Evolutionary conservation across 2,797 vertebrate species (phyloP).

Genomic region (Tokudaia muenninki): DNA sequence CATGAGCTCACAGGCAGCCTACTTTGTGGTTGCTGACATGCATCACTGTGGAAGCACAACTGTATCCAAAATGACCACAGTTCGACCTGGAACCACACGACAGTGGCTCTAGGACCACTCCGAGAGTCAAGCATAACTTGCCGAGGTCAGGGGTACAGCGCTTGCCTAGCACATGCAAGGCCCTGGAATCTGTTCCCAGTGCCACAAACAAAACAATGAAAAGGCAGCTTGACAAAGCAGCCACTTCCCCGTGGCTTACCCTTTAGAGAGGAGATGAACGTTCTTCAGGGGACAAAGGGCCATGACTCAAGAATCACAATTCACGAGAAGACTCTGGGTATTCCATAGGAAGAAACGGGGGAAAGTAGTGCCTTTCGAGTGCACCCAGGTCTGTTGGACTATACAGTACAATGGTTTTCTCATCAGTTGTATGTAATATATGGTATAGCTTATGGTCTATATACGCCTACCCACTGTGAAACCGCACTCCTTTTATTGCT

Average conservation of each 20-base stretch:
- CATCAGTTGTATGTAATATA: not conserved
- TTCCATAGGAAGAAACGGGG: not conserved
- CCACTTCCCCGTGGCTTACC: not conserved
- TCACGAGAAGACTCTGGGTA: not conserved
- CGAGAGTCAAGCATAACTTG: slow-evolving; percentile 55
- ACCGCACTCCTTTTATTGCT: slow-evolving; percentile 30
- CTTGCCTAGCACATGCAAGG: not conserved
- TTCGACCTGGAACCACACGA: slow-evolving; percentile 71
- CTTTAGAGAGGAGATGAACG: slow-evolving; percentile 23
- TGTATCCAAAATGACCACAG: slow-evolving; percentile 46
- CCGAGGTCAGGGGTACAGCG: not conserved
- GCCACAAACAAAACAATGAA: not conserved
- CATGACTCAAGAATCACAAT: not conserved
- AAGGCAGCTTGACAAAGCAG: not conserved
- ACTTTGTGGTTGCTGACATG: slow-evolving; percentile 68
- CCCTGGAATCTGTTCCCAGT: not conserved
- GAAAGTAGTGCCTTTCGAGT: not conserved
- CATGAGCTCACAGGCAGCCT: slow-evolving; percentile 74
- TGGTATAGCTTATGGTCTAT: not conserved
- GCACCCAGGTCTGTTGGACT: not conserved
- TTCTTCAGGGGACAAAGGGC: not conserved
- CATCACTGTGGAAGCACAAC: slow-evolving; percentile 74
- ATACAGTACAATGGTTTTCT: not conserved
- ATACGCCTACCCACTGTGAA: not conserved
- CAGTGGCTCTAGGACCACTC: slow-evolving; percentile 62